These are phyloP conservation scores for Hypothenemus hampei DNA, from an alignment of 1,140 invertebrate species.

Conservation along the genomic window DNA sequence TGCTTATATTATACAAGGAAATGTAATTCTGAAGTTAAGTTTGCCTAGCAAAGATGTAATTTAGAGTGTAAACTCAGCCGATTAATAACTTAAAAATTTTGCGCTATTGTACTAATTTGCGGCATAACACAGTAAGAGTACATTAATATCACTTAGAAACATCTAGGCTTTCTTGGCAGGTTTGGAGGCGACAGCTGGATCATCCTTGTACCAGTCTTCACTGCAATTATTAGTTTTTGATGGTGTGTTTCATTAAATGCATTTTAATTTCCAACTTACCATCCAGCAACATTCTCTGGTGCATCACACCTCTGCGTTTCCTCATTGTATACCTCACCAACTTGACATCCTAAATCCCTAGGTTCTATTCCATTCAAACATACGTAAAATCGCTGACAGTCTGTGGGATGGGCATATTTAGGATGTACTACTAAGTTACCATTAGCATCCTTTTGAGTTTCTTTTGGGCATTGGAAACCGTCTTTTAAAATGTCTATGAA, in stretches of 20 bases:
- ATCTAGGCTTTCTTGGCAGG: slow-evolving; percentile 37
- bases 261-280: slow-evolving; percentile 51
- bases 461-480: slow-evolving; percentile 77
- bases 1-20: no score
- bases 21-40: no score
- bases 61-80: no score
- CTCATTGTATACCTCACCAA: slow-evolving; percentile 84
- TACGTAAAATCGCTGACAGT: slow-evolving; percentile 86
- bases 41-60: no score
- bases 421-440: slow-evolving; percentile 76
- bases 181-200: slow-evolving; percentile 40
- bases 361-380: slow-evolving; percentile 82
- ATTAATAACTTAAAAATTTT: no score
- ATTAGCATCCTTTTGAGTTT: slow-evolving; percentile 58
- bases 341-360: slow-evolving; percentile 76
- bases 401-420: slow-evolving; percentile 78
- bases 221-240: slow-evolving; percentile 49
- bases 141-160: no score
- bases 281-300: slow-evolving; percentile 82
- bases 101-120: no score
- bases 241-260: background rate
- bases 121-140: no score
- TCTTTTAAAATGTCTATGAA: slow-evolving; percentile 64
- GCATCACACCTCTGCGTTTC: slow-evolving; percentile 74
- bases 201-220: slow-evolving; percentile 83